These are phyloP conservation scores for Chaenodraco wilsoni DNA, from an alignment of 2,797 vertebrate species.

Conservation along the genomic window DNA sequence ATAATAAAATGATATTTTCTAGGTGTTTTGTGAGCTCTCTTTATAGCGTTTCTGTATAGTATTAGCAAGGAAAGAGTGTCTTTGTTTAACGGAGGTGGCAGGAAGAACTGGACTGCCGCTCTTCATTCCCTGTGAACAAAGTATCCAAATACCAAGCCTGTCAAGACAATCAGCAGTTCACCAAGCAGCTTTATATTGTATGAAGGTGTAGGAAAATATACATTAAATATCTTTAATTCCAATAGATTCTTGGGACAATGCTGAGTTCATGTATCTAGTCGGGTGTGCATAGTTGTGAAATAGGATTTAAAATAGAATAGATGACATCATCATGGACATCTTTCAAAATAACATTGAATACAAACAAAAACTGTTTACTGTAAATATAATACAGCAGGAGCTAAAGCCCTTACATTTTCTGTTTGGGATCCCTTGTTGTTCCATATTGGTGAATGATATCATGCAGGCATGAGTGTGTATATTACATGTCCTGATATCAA, in stretches of 20 bases:
- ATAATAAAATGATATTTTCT: neutral
- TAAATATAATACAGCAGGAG: neutral
- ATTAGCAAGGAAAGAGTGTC: neutral
- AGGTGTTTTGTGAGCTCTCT: slow-evolving; percentile 3
- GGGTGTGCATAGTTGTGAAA: too few species aligned
- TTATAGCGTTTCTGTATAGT: slow-evolving; percentile 2
- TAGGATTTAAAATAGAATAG: too few species aligned
- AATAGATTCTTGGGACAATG: neutral
- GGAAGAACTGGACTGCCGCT: slow-evolving; percentile 8
- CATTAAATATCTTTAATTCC: too few species aligned
- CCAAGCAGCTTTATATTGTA: too few species aligned
- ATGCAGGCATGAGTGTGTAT: too few species aligned
- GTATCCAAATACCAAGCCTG: slow-evolving; percentile 22
- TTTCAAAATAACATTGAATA: neutral
- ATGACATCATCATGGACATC: too few species aligned
- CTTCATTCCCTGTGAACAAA: slow-evolving; percentile 19
- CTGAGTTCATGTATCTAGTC: neutral
- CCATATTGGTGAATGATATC: neutral
- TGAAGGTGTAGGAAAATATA: too few species aligned
- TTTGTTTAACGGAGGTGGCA: neutral
- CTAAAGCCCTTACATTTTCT: neutral
- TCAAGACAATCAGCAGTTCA: slow-evolving; percentile 15
- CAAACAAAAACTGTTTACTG: slow-evolving; percentile 1
- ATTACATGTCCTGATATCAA: too few species aligned
- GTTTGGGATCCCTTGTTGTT: neutral